Percentiles rank a stretch among this genome's conserved stretches.
Evolutionary conservation across 1,140 invertebrate species (phyloP).

Genomic region (Oryzaephilus surinamensis): DNA sequence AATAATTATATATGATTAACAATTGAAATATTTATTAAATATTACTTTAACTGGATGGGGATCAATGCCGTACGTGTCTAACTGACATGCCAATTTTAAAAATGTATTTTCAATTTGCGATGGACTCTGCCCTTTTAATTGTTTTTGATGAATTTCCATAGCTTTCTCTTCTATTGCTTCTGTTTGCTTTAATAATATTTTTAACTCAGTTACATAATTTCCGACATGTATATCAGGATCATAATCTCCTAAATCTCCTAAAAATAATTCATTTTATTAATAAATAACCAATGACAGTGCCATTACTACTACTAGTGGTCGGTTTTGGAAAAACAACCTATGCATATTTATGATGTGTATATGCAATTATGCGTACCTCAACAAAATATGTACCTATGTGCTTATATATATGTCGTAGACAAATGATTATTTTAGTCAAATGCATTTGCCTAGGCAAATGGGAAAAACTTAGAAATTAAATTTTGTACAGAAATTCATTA

Average conservation of each 20-base stretch:
- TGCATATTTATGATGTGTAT: no score
- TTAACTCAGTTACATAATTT: constrained; percentile 86
- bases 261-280: no score
- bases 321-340: no score
- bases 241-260: constrained; percentile 90
- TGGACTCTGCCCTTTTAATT: constrained; percentile 58
- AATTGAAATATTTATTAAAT: constrained; percentile 9
- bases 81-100: constrained; percentile 72
- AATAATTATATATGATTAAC: neutral
- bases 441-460: no score
- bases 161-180: constrained; percentile 82
- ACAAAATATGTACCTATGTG: no score
- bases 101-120: constrained; percentile 75
- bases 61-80: constrained; percentile 96
- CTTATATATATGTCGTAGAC: no score
- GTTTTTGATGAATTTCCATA: constrained; percentile 76
- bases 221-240: constrained; percentile 78
- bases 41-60: constrained; percentile 97
- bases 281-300: no score
- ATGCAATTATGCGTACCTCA: no score
- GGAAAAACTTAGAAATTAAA: no score
- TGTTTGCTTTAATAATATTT: constrained; percentile 86
- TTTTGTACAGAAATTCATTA: no score
- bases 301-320: no score
- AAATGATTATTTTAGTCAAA: no score